phyloP scores from a whole-genome alignment of 2,113 vertebrate genomes.

The Paramormyrops kingsleyae region DNA sequence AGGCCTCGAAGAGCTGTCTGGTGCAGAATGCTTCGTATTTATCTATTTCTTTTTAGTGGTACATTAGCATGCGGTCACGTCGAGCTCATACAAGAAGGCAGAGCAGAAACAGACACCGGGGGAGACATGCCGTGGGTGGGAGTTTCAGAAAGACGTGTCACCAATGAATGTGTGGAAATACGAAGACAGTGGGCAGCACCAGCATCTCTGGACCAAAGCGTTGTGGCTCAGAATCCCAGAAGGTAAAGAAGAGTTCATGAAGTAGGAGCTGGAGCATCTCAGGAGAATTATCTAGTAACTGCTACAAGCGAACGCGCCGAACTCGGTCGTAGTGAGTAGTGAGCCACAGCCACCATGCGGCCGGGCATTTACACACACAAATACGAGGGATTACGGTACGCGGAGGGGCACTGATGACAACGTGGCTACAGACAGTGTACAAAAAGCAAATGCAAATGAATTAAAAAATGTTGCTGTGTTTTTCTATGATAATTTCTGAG shows the following conservation, averaged over 20 bases:
- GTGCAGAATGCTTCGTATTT: conserved; percentile 5
- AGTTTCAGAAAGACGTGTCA: not conserved
- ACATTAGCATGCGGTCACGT: not conserved
- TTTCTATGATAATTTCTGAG: not conserved
- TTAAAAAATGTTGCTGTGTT: not conserved
- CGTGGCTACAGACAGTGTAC: not conserved
- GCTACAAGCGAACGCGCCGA: not conserved
- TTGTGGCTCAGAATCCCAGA: not conserved
- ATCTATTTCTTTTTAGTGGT: not conserved
- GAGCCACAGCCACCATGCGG: not conserved
- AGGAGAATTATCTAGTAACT: not conserved
- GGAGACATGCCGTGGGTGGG: not conserved
- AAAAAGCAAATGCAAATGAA: not conserved
- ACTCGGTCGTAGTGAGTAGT: not conserved
- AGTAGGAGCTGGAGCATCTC: not conserved
- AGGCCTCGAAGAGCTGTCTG: conserved; percentile 11
- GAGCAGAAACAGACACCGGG: not conserved
- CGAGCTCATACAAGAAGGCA: not conserved
- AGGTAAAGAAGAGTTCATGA: not conserved
- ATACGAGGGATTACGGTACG: not conserved
- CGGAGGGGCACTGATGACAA: not conserved
- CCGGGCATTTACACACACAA: not conserved
- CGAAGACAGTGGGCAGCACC: not conserved
- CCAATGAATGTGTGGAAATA: not conserved
- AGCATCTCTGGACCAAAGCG: not conserved